Percentiles rank a stretch among this genome's conserved stretches.
Conservation (phyloP, 2,888 invertebrate genomes). For the Eilema sororculum region DNA sequence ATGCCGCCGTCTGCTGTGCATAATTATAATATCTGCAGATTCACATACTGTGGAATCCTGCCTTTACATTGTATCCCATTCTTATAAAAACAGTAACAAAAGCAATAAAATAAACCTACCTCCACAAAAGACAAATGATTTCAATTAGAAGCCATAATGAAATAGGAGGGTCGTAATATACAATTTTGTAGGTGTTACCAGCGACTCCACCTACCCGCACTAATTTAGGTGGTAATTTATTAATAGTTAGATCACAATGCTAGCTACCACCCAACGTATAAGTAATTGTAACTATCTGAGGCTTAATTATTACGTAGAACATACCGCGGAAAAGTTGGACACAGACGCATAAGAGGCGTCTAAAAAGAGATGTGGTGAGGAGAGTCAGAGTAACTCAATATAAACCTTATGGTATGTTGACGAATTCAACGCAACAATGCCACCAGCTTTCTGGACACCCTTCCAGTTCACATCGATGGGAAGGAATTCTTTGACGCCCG, state of each 20-base stretch:
- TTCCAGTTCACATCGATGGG: too few relatives aligned
- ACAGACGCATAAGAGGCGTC: too few relatives aligned
- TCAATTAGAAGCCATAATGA: neutral
- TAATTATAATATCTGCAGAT: neutral
- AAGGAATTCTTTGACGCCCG: too few relatives aligned
- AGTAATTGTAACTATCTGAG: neutral
- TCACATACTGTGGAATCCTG: neutral
- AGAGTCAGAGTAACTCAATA: too few relatives aligned
- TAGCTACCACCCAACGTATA: neutral
- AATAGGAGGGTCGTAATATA: neutral
- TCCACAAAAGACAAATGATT: neutral
- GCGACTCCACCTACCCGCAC: neutral
- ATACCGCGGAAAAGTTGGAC: neutral
- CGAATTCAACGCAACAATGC: too few relatives aligned
- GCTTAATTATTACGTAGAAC: neutral
- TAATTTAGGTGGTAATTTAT: neutral
- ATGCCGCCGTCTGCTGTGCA: neutral
- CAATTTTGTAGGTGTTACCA: neutral
- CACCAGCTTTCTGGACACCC: too few relatives aligned
- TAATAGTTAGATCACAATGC: neutral
- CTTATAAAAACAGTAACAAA: too few relatives aligned
- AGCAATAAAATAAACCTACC: neutral
- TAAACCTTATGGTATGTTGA: too few relatives aligned
- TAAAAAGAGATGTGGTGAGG: too few relatives aligned
- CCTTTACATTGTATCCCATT: neutral